Conservation (phyloP, 2,797 vertebrate genomes). For the Eupleurogrammus muticus region DNA sequence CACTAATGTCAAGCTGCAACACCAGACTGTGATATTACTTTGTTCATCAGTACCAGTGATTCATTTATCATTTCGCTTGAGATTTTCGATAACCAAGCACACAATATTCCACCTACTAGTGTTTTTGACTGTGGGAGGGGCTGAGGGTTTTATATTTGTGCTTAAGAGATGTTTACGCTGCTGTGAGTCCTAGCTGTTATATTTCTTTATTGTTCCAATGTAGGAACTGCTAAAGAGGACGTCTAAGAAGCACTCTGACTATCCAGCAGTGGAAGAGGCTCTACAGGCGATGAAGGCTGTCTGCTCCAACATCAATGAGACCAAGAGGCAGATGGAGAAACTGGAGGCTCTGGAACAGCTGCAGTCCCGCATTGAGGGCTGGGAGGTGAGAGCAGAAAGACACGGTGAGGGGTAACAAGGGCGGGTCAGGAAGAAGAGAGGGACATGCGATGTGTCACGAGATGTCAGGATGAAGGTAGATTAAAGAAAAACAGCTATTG, state of each 20-base stretch:
- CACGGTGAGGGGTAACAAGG: not conserved
- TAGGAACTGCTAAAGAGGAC: constrained; percentile 97
- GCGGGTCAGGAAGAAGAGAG: not conserved
- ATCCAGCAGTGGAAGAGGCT: constrained; percentile 93
- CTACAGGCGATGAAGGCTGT: constrained; percentile 98
- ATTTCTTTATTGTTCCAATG: not conserved
- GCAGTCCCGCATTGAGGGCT: constrained; percentile 98
- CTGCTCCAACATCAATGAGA: constrained; percentile 99
- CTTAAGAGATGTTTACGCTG: not conserved
- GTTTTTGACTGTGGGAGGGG: not conserved
- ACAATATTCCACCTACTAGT: not conserved
- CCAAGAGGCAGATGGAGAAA: constrained; percentile 99
- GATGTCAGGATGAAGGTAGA: not conserved
- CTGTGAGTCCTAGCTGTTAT: not conserved
- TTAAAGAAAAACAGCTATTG: not conserved
- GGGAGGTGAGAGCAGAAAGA: constrained; percentile 89
- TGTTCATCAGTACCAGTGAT: not conserved
- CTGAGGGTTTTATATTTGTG: not conserved
- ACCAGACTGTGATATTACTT: not conserved
- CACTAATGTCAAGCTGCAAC: not conserved
- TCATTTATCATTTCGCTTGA: constrained; percentile 14
- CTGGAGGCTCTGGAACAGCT: constrained; percentile 97
- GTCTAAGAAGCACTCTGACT: constrained; percentile 93
- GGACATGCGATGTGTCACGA: constrained; percentile 1
- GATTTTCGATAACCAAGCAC: not conserved